A percentile compares a stretch with the other conserved stretches of the same genome.
These are phyloP conservation scores for Aphelinus certus DNA, from an alignment of 1,140 invertebrate genomes.

Conservation along the genomic window DNA sequence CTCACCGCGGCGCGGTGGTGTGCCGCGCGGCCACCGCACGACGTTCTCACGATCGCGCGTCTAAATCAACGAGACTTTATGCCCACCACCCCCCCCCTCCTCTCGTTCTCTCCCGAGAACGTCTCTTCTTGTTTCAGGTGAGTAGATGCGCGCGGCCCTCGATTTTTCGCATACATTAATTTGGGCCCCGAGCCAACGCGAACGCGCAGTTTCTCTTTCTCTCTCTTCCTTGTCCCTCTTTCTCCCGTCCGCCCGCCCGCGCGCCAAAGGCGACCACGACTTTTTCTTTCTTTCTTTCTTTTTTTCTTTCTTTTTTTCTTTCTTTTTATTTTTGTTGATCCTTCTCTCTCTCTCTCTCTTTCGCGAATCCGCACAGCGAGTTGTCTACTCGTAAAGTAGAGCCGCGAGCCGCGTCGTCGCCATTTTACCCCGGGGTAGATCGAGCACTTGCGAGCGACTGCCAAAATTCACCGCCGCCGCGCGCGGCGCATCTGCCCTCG, in stretches of 20 bases:
- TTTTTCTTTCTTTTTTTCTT: too few species aligned
- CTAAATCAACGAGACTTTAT: conserved; percentile 34
- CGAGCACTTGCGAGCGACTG: neutral
- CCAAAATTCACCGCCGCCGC: neutral
- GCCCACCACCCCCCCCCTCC: neutral
- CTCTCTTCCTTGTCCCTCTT: conserved; percentile 16
- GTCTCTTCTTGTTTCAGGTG: conserved; percentile 55
- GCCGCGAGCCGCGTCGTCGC: neutral
- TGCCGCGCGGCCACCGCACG: too few species aligned
- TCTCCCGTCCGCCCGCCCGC: conserved; percentile 15
- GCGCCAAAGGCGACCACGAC: too few species aligned
- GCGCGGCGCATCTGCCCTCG: conserved; percentile 5
- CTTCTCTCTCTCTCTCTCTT: too few species aligned
- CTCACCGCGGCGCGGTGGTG: too few species aligned
- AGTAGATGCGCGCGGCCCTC: conserved; percentile 46
- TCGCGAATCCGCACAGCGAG: neutral
- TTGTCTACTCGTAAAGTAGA: neutral
- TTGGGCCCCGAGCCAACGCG: conserved; percentile 41
- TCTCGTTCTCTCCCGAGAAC: neutral
- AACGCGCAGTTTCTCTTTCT: neutral
- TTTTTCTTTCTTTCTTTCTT: too few species aligned
- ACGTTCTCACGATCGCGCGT: conserved; percentile 33
- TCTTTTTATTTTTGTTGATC: too few species aligned
- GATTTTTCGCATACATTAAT: conserved; percentile 48
- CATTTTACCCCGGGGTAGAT: neutral